Evolutionary conservation across 2,888 invertebrate species (phyloP).

Genomic region (Leucania comma): DNA sequence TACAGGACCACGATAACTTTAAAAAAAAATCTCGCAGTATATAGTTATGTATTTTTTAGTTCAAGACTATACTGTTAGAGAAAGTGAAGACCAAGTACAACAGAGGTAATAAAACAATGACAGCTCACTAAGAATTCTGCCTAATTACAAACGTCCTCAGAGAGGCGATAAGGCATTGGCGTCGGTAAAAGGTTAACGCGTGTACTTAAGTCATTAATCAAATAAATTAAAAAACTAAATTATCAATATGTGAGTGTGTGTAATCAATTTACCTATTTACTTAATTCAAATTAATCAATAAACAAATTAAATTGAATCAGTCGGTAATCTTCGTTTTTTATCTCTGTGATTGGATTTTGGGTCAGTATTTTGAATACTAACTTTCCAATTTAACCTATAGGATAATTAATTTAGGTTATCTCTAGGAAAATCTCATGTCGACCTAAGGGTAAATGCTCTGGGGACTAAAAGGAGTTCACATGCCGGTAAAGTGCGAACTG

Average conservation of each 20-base stretch:
- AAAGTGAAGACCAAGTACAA: not conserved
- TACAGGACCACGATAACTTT: too few relatives aligned
- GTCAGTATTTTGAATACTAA: not conserved
- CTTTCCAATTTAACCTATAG: not conserved
- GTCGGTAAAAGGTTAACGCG: constrained; percentile 13
- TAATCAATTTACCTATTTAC: too few relatives aligned
- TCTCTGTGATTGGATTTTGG: constrained; percentile 6
- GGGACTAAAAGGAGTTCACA: too few relatives aligned
- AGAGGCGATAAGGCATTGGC: constrained; percentile 2
- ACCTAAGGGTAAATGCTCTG: not conserved
- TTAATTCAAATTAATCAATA: too few relatives aligned
- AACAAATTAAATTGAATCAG: constrained; percentile 8
- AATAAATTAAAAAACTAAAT: too few relatives aligned
- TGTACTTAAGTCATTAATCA: not conserved
- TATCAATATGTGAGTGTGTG: too few relatives aligned
- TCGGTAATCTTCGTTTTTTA: not conserved
- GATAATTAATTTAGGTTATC: not conserved
- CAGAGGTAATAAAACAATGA: not conserved
- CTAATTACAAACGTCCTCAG: constrained; percentile 21
- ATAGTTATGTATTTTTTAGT: not conserved
- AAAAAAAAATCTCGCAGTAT: too few relatives aligned
- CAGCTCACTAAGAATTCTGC: not conserved
- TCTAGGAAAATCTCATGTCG: not conserved
- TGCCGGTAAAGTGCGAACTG: too few relatives aligned
- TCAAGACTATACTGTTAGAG: not conserved